Evolutionary conservation across 2,888 invertebrate species (phyloP), one percentile per base, ranked within the genome.

Genomic region (Cryptosula pallasiana): DNA sequence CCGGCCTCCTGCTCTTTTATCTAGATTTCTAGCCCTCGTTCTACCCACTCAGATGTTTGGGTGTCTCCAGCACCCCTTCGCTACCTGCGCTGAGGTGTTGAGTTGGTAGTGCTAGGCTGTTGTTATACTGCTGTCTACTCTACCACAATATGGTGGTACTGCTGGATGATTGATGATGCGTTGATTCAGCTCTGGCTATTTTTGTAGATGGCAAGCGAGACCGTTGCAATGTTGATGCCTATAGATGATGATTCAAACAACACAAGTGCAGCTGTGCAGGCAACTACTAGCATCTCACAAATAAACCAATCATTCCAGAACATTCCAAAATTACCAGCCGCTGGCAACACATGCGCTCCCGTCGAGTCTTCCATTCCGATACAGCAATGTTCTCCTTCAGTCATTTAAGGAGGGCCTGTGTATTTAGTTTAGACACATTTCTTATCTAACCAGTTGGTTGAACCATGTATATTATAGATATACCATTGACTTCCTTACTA

Each of bases 121-220:
- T n/a, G n/a, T n/a, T n/a, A n/a, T n/a, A n/a, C n/a, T n/a, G n/a
- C n/a, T n/a, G n/a, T n/a, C n/a, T n/a, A n/a, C n/a, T n/a, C n/a
- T n/a, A n/a, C n/a, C n/a, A n/a, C n/a, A n/a, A n/a, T n/a, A n/a
- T n/a, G n/a, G n/a, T n/a, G n/a, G n/a, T n/a, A n/a, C n/a, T n/a
- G n/a, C n/a, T n/a, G n/a, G n/a, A n/a, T n/a, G n/a, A n/a, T 20
- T 55, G 55, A 55, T 23, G 9, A 5, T 55, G 55, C 25, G 23
- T 16, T 5, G 9, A 55, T 55, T 5, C 9, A 55, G 16, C 25
- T 20, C 55, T 13, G 5, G 5, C 27, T 32, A 9, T 63, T 29
- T 63, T 63, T 13, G 9, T 63, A 63, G 63, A n/a, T 63, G 20
- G 63, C 63, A 5, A 63, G 63, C 63, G 32, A 63, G 32, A 63